Evolutionary conservation across 2,888 invertebrate genomes (phyloP).

Genomic region (Drosophila acutilabella): DNA sequence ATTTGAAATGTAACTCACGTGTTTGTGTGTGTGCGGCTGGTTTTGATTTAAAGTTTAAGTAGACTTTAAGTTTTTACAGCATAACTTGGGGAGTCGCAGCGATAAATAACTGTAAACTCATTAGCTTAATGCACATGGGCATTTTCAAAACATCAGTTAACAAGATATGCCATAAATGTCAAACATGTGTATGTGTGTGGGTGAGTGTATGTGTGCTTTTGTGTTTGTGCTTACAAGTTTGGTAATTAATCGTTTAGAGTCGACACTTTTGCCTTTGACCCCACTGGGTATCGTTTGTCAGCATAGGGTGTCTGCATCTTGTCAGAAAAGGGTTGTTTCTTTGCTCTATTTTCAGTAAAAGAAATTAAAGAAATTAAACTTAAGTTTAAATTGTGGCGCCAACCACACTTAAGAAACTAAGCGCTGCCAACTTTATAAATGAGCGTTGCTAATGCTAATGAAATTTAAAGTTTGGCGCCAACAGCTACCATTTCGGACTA

Average conservation of each 20-base stretch:
- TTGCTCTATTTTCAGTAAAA: not conserved
- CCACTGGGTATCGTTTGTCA: slow-evolving; percentile 30
- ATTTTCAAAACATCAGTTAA: slow-evolving; percentile 13
- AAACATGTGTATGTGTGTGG: not conserved
- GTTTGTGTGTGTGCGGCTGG: slow-evolving; percentile 25
- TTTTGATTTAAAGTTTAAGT: slow-evolving; percentile 49
- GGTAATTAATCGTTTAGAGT: slow-evolving; percentile 44
- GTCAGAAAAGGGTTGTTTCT: slow-evolving; percentile 16
- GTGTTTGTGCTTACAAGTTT: slow-evolving; percentile 8
- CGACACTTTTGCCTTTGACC: slow-evolving; percentile 28
- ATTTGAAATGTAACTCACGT: slow-evolving; percentile 69
- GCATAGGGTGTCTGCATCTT: slow-evolving; percentile 5
- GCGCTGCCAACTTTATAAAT: not conserved
- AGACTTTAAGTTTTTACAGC: slow-evolving; percentile 36
- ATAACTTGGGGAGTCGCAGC: slow-evolving; percentile 5
- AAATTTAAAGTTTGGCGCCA: not conserved
- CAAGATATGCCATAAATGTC: slow-evolving; percentile 30
- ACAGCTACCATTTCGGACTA: not conserved
- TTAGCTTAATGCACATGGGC: slow-evolving; percentile 35
- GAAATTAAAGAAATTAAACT: too few relatives aligned
- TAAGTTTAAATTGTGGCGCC: slow-evolving; percentile 32
- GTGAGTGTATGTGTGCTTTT: not conserved
- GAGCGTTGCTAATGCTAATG: not conserved
- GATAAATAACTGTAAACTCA: slow-evolving; percentile 38
- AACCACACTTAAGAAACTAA: not conserved